A percentile compares a stretch with the other conserved stretches of the same genome.
phyloP scores from a whole-genome alignment of 2,888 invertebrate genomes.

The Troides oblongomaculatus region DNA sequence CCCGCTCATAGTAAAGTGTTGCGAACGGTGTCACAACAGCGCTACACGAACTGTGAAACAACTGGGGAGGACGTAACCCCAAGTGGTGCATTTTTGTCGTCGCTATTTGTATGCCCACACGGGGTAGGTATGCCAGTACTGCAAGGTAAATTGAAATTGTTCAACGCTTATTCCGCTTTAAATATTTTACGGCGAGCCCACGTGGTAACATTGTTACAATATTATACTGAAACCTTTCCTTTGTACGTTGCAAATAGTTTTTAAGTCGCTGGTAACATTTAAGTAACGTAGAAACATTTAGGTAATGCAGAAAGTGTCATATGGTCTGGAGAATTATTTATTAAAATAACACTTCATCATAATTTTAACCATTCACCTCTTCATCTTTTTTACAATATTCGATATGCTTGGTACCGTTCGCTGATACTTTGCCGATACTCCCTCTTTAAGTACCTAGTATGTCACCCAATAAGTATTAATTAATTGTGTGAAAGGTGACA shows the following conservation, averaged over 20 bases:
- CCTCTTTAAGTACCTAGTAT: too few relatives aligned
- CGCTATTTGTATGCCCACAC: conserved; percentile 36
- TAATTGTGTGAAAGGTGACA: too few relatives aligned
- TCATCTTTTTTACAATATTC: too few relatives aligned
- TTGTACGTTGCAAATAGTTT: conserved; percentile 3
- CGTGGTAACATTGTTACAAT: conserved; percentile 16
- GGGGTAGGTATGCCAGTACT: conserved; percentile 33
- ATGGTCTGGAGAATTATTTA: too few relatives aligned
- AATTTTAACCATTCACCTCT: too few relatives aligned
- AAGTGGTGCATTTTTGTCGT: conserved; percentile 43
- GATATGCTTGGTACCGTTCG: too few relatives aligned
- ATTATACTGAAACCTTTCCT: conserved; percentile 7
- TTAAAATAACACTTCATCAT: too few relatives aligned
- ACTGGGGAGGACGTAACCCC: conserved; percentile 32
- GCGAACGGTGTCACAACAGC: conserved; percentile 17
- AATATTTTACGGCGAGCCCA: conserved; percentile 31
- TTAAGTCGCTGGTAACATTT: neutral
- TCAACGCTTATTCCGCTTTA: conserved; percentile 36
- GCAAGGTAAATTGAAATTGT: conserved; percentile 39
- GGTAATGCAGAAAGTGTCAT: too few relatives aligned
- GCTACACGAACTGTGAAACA: conserved; percentile 12
- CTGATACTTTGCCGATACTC: too few relatives aligned
- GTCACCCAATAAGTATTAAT: too few relatives aligned
- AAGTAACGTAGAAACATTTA: neutral
- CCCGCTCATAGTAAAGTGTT: conserved; percentile 17